Percentiles rank a stretch among this genome's conserved stretches.
Conservation (phyloP, 2,888 invertebrate species). For the Drosophila falleni region DNA sequence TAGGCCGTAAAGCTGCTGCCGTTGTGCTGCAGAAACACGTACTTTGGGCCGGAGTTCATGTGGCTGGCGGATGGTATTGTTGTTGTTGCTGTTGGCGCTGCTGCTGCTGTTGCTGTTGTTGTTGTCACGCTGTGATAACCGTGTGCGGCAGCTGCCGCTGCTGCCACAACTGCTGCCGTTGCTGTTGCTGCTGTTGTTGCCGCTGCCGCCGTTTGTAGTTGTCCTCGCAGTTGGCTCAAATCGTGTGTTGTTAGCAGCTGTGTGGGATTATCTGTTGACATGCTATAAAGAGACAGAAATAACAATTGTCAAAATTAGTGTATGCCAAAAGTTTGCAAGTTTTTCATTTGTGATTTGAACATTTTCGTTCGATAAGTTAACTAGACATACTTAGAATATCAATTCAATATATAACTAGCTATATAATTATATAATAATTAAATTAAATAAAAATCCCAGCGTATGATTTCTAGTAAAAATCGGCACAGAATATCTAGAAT, state of each 20-base stretch:
- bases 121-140: constrained; percentile 63
- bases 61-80: constrained; percentile 33
- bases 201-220: constrained; percentile 65
- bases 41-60: constrained; percentile 80
- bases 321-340: not conserved
- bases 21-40: constrained; percentile 84
- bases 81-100: not conserved
- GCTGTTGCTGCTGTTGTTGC: constrained; percentile 55
- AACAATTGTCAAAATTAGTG: not conserved
- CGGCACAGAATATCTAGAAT: not conserved
- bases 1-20: constrained; percentile 69
- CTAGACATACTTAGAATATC: too few species aligned
- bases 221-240: constrained; percentile 76
- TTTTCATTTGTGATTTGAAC: not conserved
- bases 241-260: constrained; percentile 81
- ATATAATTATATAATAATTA: too few species aligned
- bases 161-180: constrained; percentile 51
- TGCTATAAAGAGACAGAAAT: constrained; percentile 68
- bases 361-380: not conserved
- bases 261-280: constrained; percentile 85
- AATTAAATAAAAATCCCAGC: not conserved
- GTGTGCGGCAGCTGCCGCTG: constrained; percentile 60
- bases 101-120: constrained; percentile 53
- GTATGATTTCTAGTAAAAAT: not conserved
- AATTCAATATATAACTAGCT: too few species aligned